Conservation (phyloP, 2,797 vertebrate species). For the Tinamus major region DNA sequence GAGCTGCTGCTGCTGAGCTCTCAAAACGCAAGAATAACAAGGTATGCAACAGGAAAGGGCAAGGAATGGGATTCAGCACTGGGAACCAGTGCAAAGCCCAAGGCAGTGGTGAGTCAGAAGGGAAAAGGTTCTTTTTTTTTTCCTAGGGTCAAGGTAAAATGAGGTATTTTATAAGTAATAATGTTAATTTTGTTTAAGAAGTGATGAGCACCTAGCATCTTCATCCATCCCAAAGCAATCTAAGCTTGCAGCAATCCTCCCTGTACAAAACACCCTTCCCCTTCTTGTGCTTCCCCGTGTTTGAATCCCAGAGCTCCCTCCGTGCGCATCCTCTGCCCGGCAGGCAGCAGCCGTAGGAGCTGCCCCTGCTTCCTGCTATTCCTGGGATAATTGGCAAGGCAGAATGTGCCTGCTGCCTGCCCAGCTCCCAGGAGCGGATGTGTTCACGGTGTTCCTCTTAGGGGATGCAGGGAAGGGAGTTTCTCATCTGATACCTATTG, state of each 20-base stretch:
- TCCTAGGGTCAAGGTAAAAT: not conserved
- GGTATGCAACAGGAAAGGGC: not conserved
- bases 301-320: not conserved
- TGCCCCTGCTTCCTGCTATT: rapidly evolving
- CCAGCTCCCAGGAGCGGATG: not conserved
- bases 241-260: not conserved
- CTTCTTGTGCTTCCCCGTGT: not conserved
- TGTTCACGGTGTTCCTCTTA: not conserved
- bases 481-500: not conserved
- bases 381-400: rapidly evolving
- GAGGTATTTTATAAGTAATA: not conserved
- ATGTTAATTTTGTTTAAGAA: not conserved
- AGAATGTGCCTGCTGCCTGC: rapidly evolving
- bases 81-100: not conserved
- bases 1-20: not conserved
- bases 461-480: not conserved
- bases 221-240: not conserved
- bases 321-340: not conserved
- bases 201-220: rapidly evolving
- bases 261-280: not conserved
- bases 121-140: not conserved
- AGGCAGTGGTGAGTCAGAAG: not conserved
- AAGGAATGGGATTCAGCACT: rapidly evolving
- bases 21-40: not conserved
- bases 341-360: rapidly evolving